A percentile compares a stretch with the other conserved stretches of the same genome.
These are phyloP conservation scores for Microchirus variegatus DNA, from an alignment of 2,797 vertebrate species.

Conservation along the genomic window DNA sequence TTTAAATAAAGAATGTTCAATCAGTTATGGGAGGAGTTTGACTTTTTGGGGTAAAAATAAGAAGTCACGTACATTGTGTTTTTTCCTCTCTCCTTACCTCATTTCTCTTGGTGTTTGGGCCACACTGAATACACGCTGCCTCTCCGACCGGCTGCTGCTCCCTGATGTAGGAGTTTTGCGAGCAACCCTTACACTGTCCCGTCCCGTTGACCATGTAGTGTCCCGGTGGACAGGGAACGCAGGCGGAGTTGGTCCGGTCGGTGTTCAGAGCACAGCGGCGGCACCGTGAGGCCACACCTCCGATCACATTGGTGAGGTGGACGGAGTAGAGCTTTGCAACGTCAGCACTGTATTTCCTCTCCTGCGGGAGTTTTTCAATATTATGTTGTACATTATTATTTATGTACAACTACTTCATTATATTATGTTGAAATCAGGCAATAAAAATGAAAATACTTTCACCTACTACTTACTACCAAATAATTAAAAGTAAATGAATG, in stretches of 20 bases:
- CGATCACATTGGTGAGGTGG: slow-evolving; percentile 89
- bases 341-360: slow-evolving; percentile 85
- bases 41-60: no score
- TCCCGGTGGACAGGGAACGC: slow-evolving; percentile 88
- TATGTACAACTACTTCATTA: no score
- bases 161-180: slow-evolving; percentile 82
- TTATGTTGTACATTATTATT: neutral
- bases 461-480: no score
- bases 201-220: slow-evolving; percentile 83
- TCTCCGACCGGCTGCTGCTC: slow-evolving; percentile 82
- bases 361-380: slow-evolving; percentile 67
- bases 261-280: slow-evolving; percentile 84
- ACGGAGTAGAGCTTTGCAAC: slow-evolving; percentile 92
- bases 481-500: neutral
- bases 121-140: slow-evolving; percentile 85
- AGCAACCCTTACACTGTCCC: slow-evolving; percentile 85
- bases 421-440: no score
- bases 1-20: no score
- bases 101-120: slow-evolving; percentile 89
- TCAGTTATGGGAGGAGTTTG: no score
- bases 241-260: slow-evolving; percentile 73
- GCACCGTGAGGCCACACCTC: slow-evolving; percentile 91
- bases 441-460: no score
- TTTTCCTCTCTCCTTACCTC: slow-evolving; percentile 71
- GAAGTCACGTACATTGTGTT: no score